Evolutionary conservation across 2,888 invertebrate genomes (phyloP), one percentile per base, ranked within the genome.

Genomic region (Atrina japonica): DNA sequence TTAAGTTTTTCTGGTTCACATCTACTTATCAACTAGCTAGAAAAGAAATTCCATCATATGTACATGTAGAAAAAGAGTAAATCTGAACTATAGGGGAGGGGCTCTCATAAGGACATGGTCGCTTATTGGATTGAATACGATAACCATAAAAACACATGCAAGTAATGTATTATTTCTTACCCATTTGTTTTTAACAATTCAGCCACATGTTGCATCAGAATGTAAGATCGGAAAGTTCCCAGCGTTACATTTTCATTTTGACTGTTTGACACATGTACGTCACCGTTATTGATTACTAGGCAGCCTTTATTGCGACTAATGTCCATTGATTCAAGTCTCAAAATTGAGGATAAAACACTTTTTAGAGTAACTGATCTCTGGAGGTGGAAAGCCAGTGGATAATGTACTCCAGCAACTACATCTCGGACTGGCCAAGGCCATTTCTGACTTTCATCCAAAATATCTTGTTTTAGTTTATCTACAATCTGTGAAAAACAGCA

Each of bases 161-260:
- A 7, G 45, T n/a, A 59, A 43, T 43, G 40, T 1, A 66, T 16
- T 45, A n/a, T n/a, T 16, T 41, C 66, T 74, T 70, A 83, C 84
- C 84, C 77, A 75, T 78, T 72, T 40, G 64, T 66, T 35, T 55
- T 40, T 11, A 82, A 52, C 41, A 82, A 59, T 9, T 61, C 58
- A n/a, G 53, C 35, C 3, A 75, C 47, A 71, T 82, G 82, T 29
- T 78, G 71, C 9, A 71, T 59, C 18, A 82, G 27, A 7, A 78
- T 47, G 2, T 66, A 9, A 3, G 40, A 52, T 27, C 71, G 41
- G 18, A 67, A 35, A 18, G 58, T 21, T 16, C 67, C 66, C 21
- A 63, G 25, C 25, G 56, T 18, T 7, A 45, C 43, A 45, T 53
- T 25, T 52, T 52, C 25, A 23, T 25, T 21, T n/a, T 21, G 21